A percentile compares a stretch with the other conserved stretches of the same genome.
Conservation (phyloP, 2,113 vertebrate species). For the Atherinomorus stipes region DNA sequence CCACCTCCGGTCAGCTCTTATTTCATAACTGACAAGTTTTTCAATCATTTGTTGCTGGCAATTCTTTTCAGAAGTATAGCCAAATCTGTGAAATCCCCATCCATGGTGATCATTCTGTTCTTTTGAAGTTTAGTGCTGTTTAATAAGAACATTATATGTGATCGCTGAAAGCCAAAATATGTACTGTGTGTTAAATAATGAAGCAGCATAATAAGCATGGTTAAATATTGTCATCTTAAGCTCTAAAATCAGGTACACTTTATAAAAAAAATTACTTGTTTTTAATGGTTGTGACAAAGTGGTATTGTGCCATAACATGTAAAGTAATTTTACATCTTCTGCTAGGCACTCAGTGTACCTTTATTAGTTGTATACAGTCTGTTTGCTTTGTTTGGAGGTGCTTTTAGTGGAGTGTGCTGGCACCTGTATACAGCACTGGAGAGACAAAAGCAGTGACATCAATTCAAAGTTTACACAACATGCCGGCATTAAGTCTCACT, state of each 20-base stretch:
- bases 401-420: conserved; percentile 11
- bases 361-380: neutral
- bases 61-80: conserved; percentile 37
- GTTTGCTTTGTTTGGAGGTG: conserved; percentile 20
- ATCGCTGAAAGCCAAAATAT: conserved; percentile 59
- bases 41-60: conserved; percentile 10
- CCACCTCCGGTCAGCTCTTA: conserved; percentile 28
- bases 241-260: conserved; percentile 48
- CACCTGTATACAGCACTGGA: conserved; percentile 3
- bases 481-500: conserved; percentile 23
- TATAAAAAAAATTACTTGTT: conserved; percentile 23
- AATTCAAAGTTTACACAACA: conserved; percentile 50
- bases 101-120: conserved; percentile 72
- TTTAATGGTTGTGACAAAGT: conserved; percentile 64
- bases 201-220: conserved; percentile 67
- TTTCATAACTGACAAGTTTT: conserved; percentile 5
- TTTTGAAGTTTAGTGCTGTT: conserved; percentile 71
- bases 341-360: conserved; percentile 9
- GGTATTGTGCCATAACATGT: conserved; percentile 63
- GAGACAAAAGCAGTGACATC: conserved; percentile 1
- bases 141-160: conserved; percentile 66
- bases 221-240: conserved; percentile 62
- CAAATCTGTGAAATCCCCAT: conserved; percentile 50
- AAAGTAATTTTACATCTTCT: conserved; percentile 18
- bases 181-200: conserved; percentile 58